Base-by-base conservation (phyloP, 2,888 invertebrate genomes). In the Synergus japonicus region DNA sequence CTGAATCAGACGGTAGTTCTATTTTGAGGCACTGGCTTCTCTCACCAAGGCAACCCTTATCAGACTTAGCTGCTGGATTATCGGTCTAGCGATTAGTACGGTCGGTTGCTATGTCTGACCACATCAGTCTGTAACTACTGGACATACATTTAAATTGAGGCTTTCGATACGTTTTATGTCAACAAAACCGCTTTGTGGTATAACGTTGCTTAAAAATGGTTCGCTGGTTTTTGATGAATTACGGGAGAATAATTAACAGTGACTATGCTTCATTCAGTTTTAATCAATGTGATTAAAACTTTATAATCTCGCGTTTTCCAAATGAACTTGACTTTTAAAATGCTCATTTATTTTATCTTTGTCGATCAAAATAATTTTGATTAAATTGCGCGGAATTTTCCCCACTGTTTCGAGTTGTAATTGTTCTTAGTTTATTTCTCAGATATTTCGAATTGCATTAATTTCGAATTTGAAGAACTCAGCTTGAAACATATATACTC, bases 21-120 rank as follows among this genome's bases (percentile, higher is more conserved):
- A n/a, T 22, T 22, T 54, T 67, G 43, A 69, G 44, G 37, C 13
- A 65, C 41, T 41, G 43, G 15, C 18, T 54, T 41, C 29, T 46
- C 69, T 22, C 7, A 12, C 15, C 46, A 73, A 67, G n/a, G 37
- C 41, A 73, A 54, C n/a, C 10, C 54, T 73, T 37, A 54, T 73
- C 73, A 29, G 49, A 54, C 73, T 54, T 73, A 54, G n/a, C n/a
- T 73, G n/a, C 54, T 54, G 15, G 73, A 54, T 73, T 73, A 54
- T 58, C 49, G 13, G 46, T 22, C 22, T 29, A 73, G 54, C 73
- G 15, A 41, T 73, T 54, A 54, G n/a, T 54, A 73, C 49, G n/a
- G 10, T 29, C n/a, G 41, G 8, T 10, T 10, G n/a, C 73, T n/a
- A 15, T 8, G 54, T 54, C 73, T 54, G 54, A 54, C 73, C 73